Evolutionary conservation across 2,113 vertebrate genomes (phyloP), one percentile per base, ranked within the genome.

Genomic region (Lophura nycthemera): DNA sequence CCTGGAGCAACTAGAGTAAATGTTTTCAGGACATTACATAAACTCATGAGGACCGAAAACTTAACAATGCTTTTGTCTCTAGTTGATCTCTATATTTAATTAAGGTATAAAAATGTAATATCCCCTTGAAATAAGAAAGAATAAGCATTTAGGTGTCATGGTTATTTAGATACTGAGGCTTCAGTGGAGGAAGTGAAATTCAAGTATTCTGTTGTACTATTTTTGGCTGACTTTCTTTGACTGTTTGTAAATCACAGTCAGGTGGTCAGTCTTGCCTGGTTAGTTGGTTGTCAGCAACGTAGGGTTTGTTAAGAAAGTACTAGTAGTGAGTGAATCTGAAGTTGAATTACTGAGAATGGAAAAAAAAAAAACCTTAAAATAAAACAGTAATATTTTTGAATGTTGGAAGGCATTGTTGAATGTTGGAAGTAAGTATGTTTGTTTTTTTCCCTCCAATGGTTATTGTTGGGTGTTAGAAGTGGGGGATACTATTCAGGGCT

Each of bases 251-350:
- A 3, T 78, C 20, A 32, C 36, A 34, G 13, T 40, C 43, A 7
- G 32, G 48, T 72, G n/a, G 77, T 73, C 20, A 30, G n/a, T n/a
- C 4, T 1, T 17, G 78, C 8, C 8, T 17, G 4, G 4, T 0
- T 76, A 0, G 6, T 14, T 83, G 13, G 45, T 21, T 90, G 18
- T 45, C 50, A 79, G 43, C 14, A 88, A 21, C 2, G 0, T 11
- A 21, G 10, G 61, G 12, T 67, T 72, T 67, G 57, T 52, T 86
- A 34, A 36, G n/a, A 90, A 89, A 94, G 71, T 60, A 45, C 5
- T 6, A 32, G 16, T 52, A 76, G 16, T 24, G 19, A 70, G 83
- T 29, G 5, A 86, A 57, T 40, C 17, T 61, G 22, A 76, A 52
- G 18, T 11, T 32, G 8, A 93, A 85, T 88, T 30, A 0, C 0